Evolutionary conservation across 23 tunicate genomes (phyloP), one percentile per base, ranked within the genome.

Genomic region (Diplosoma virens): DNA sequence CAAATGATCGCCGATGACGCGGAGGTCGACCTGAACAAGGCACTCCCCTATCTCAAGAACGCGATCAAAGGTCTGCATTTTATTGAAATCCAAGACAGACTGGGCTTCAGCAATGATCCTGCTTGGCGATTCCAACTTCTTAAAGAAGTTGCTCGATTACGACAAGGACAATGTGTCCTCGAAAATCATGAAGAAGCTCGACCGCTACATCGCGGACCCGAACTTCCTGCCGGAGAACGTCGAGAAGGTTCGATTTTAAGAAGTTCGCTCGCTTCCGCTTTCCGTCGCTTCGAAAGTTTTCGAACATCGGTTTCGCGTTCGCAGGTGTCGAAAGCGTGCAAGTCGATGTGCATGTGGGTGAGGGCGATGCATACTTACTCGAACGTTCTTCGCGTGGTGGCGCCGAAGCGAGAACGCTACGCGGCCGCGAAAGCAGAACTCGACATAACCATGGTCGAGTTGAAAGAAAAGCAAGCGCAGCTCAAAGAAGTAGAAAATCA

Each of bases 281-380:
- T n/a, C n/a, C n/a, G n/a, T n/a, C n/a, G n/a, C n/a, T n/a, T n/a
- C n/a, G n/a, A n/a, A n/a, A n/a, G n/a, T n/a, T n/a, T n/a, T n/a
- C n/a, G n/a, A n/a, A n/a, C n/a, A n/a, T n/a, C n/a, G n/a, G n/a
- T n/a, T n/a, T n/a, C n/a, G n/a, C n/a, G n/a, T n/a, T n/a, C n/a
- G 2, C 71, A 89, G 96, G 96, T 89, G 2, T 91, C 97, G 25
- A 91, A 91, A 67, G 97, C 97, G 0, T 91, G 97, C 85, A 73
- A 72, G 58, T 91, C 97, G 0, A 75, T 91, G 83, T 91, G 97
- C 74, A 91, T 91, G 97, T 91, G 97, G 97, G 90, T 91, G 41
- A 59, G 97, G 6, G 97, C 97, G 4, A 91, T 91, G 97, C 76
- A 91, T 79, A 84, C 86, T 25, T 91, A 91, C 81, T 69, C 97